Evolutionary conservation across 2,113 vertebrate species (phyloP).

Genomic region (Coregonus clupeaformis): DNA sequence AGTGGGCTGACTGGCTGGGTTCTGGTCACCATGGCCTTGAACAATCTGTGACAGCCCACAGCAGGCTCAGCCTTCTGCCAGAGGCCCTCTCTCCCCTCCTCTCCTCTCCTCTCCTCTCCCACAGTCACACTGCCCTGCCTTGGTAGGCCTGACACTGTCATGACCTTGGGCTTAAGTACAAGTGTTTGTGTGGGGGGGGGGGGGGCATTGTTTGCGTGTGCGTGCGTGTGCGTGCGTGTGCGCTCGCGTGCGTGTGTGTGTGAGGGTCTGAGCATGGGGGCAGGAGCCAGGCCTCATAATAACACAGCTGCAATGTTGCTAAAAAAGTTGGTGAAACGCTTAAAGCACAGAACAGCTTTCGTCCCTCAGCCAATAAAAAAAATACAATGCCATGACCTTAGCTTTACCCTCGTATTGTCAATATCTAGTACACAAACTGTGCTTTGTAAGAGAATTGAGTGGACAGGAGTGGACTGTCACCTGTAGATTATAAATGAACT

Average conservation of each 20-base stretch:
- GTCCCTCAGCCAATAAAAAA: neutral
- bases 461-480: too few relatives aligned
- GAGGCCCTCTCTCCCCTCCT: slow-evolving; percentile 46
- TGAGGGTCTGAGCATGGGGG: slow-evolving; percentile 13
- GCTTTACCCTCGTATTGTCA: neutral
- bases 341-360: too few relatives aligned
- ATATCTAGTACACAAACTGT: too few relatives aligned
- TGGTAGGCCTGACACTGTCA: slow-evolving; percentile 8
- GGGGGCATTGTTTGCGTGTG: slow-evolving; percentile 9
- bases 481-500: too few relatives aligned
- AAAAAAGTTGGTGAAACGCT: too few relatives aligned
- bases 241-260: slow-evolving; percentile 2
- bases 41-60: slow-evolving; percentile 60
- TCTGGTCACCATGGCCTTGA: slow-evolving; percentile 78
- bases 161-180: slow-evolving; percentile 64
- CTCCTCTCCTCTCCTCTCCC: slow-evolving; percentile 38
- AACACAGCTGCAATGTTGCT: too few relatives aligned
- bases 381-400: neutral
- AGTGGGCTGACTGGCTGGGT: slow-evolving; percentile 43
- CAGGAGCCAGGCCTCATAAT: neutral
- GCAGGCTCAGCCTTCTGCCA: slow-evolving; percentile 16
- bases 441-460: too few relatives aligned
- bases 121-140: neutral
- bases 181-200: neutral
- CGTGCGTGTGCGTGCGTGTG: neutral